Conservation (phyloP, 2,797 vertebrate species). For the Molossus molossus region DNA sequence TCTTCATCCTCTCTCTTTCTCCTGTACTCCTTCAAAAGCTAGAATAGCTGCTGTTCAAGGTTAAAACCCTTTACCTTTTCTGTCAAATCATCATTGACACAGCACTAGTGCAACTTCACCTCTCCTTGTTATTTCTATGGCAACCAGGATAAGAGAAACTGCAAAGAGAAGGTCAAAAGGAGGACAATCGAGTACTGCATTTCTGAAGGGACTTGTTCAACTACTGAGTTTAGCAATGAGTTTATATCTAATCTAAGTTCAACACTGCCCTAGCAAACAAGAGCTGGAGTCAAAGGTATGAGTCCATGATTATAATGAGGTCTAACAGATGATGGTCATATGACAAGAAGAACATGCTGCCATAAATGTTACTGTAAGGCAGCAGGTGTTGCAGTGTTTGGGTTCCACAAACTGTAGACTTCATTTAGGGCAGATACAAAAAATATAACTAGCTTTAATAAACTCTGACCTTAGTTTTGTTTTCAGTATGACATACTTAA, state of each 20-base stretch:
- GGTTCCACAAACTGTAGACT: neutral
- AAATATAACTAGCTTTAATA: neutral
- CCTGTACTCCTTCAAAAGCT: neutral
- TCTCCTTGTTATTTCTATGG: slow-evolving; percentile 43
- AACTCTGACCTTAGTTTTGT: neutral
- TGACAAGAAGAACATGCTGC: neutral
- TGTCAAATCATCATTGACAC: neutral
- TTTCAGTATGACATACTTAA: neutral
- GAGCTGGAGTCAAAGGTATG: slow-evolving; percentile 26
- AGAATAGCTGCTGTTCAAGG: neutral
- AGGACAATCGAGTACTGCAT: neutral
- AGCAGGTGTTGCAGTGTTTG: neutral
- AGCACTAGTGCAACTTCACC: neutral
- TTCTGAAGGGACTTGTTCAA: slow-evolving; percentile 46
- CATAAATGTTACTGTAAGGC: neutral
- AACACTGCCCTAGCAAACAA: slow-evolving; percentile 42
- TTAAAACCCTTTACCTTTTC: slow-evolving; percentile 20
- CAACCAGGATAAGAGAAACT: slow-evolving; percentile 67
- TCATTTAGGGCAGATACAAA: neutral
- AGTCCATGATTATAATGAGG: neutral
- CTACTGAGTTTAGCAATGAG: neutral
- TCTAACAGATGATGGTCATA: slow-evolving; percentile 41
- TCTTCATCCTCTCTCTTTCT: neutral
- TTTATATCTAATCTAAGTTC: slow-evolving; percentile 74
- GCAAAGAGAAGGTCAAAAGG: slow-evolving; percentile 55